Conservation (phyloP, 2,797 vertebrate species). For the Chloroceryle amazona region DNA sequence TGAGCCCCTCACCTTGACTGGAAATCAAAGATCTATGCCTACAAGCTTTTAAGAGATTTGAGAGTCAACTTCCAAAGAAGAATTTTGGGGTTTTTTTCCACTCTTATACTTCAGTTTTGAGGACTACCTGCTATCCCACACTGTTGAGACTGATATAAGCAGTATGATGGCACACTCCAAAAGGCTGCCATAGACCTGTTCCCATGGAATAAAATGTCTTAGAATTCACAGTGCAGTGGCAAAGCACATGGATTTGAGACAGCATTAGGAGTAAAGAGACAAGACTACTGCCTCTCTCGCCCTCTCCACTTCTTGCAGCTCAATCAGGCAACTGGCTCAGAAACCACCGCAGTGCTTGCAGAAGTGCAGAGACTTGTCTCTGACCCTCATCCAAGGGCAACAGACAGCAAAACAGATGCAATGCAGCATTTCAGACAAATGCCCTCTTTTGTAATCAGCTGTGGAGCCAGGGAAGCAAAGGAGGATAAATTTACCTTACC, state of each 20-base stretch:
- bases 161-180: rapidly evolving
- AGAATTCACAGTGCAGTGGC: not conserved
- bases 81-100: not conserved
- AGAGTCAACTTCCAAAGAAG: not conserved
- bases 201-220: not conserved
- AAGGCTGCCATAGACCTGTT: not conserved
- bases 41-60: not conserved
- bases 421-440: not conserved
- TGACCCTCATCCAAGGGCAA: not conserved
- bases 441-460: not conserved
- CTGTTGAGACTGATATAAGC: not conserved
- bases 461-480: not conserved
- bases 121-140: not conserved
- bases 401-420: not conserved
- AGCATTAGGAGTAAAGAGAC: not conserved
- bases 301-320: not conserved
- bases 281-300: not conserved
- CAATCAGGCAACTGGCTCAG: not conserved
- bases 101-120: not conserved
- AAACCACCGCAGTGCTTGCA: not conserved
- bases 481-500: not conserved
- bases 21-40: not conserved
- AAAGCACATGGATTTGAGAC: not conserved
- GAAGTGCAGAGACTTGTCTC: not conserved
- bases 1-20: not conserved